A percentile compares a stretch with the other conserved stretches of the same genome.
phyloP scores from a whole-genome alignment of 2,888 invertebrate species.

The Stenotaenia linearis region DNA sequence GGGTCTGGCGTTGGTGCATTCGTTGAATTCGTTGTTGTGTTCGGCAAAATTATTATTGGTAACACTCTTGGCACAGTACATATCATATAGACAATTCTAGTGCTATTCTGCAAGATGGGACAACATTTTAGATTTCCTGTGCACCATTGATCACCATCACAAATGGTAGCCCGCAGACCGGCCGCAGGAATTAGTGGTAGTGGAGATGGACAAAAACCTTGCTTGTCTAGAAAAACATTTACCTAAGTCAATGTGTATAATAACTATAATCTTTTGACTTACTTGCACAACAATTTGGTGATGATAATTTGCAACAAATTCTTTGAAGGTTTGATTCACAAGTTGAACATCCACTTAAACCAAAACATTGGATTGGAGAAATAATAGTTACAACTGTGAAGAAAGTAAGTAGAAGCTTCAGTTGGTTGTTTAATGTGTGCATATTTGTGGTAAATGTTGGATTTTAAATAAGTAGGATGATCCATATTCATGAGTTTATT shows the following conservation, averaged over 20 bases:
- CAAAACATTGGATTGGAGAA: no score
- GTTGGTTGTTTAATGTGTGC: no score
- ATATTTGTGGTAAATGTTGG: no score
- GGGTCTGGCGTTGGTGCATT: no score
- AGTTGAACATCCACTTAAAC: neutral
- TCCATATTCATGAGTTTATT: no score
- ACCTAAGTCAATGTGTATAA: no score
- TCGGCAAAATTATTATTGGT: no score
- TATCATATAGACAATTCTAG: neutral
- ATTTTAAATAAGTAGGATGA: no score
- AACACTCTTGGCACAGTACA: no score
- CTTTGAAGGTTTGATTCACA: neutral
- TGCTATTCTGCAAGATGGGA: neutral
- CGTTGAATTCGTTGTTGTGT: no score
- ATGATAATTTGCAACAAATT: neutral
- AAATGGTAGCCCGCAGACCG: neutral
- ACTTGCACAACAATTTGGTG: neutral
- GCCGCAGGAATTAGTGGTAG: neutral
- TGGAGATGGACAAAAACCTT: neutral
- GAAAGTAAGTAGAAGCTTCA: no score
- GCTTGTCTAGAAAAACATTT: neutral
- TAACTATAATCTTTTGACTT: neutral
- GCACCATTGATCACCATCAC: neutral
- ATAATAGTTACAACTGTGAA: no score
- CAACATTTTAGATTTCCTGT: neutral